Conservation (phyloP, 2,113 vertebrate species). For the Pomatorhinus ruficollis region DNA sequence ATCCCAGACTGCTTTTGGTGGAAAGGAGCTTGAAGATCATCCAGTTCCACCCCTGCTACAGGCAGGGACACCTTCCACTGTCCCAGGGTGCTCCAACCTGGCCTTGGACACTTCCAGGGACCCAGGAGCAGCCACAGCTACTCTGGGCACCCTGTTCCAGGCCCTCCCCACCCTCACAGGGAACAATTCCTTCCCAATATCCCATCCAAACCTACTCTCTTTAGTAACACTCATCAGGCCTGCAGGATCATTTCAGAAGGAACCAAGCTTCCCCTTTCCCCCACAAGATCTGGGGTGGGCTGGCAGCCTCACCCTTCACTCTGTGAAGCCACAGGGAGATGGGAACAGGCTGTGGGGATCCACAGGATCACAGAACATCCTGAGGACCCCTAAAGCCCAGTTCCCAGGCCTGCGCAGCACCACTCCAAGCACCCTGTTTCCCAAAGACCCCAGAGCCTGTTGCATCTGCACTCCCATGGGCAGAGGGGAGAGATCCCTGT, state of each 20-base stretch:
- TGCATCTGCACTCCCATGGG: fast-evolving
- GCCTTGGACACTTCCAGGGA: fast-evolving
- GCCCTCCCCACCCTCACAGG: fast-evolving
- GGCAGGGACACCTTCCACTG: background rate
- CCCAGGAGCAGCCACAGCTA: background rate
- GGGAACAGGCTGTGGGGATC: background rate
- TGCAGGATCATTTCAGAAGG: background rate
- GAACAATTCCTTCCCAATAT: background rate
- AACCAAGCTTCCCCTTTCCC: background rate
- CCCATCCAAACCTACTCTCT: background rate
- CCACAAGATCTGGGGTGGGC: fast-evolving
- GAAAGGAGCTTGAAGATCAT: background rate
- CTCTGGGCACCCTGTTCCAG: background rate
- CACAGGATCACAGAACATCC: background rate
- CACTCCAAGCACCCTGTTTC: background rate
- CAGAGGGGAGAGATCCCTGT: too few relatives aligned
- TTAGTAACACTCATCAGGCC: background rate
- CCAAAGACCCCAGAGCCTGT: background rate
- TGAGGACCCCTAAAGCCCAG: too few relatives aligned
- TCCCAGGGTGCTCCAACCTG: background rate
- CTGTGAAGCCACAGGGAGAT: fast-evolving
- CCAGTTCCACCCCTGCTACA: fast-evolving
- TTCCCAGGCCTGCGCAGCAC: background rate
- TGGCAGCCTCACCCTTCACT: background rate
- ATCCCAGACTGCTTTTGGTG: background rate